A percentile compares a stretch with the other conserved stretches of the same genome.
Conservation (phyloP, 1,140 invertebrate genomes). For the Palaemon carinicauda region DNA sequence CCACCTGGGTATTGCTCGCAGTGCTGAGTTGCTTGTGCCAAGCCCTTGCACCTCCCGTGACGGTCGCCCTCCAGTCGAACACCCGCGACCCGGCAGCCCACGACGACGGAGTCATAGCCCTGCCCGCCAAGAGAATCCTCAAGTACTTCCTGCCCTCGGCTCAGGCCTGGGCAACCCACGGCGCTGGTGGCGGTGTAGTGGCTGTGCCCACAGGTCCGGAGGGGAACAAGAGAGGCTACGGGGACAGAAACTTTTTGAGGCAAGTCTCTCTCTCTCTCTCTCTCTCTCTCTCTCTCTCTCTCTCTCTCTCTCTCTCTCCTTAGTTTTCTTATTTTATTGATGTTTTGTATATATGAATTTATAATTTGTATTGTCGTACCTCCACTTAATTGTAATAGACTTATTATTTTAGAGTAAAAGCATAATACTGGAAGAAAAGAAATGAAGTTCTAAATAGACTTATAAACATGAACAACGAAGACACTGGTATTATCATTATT, state of each 20-base stretch:
- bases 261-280: not conserved
- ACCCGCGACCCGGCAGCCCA: not conserved
- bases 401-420: too few relatives aligned
- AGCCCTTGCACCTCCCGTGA: conserved; percentile 2
- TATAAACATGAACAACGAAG: too few relatives aligned
- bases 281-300: too few relatives aligned
- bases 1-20: not conserved
- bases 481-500: too few relatives aligned
- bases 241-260: conserved; percentile 14
- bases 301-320: too few relatives aligned
- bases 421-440: too few relatives aligned
- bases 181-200: not conserved
- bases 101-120: not conserved
- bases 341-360: too few relatives aligned
- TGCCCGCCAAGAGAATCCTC: conserved; percentile 5
- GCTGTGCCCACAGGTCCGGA: not conserved
- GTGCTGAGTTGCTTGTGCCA: not conserved
- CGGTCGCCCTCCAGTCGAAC: not conserved
- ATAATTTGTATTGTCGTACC: too few relatives aligned
- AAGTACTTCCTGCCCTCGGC: conserved; percentile 22
- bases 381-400: too few relatives aligned
- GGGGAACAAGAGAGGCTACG: conserved; percentile 18
- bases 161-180: not conserved
- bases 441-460: too few relatives aligned
- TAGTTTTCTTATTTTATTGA: too few relatives aligned